A percentile compares a stretch with the other conserved stretches of the same genome.
Conservation (phyloP, 2,888 invertebrate genomes). For the Norana najaformis region DNA sequence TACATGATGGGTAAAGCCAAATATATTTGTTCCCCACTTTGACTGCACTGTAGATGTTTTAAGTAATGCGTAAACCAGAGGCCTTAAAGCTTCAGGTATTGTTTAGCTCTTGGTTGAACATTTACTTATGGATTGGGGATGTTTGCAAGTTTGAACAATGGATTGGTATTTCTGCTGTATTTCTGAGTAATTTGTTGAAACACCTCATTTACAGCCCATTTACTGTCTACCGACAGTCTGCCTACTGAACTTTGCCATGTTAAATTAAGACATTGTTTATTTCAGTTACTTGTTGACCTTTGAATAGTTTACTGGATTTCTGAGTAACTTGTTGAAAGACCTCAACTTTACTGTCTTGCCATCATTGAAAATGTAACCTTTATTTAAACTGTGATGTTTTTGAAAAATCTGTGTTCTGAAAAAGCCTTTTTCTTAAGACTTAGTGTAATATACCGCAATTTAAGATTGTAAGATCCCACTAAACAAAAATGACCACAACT, state of each 20-base stretch:
- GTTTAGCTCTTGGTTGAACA: neutral
- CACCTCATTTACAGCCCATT: neutral
- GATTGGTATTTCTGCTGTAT: neutral
- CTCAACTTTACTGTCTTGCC: too few species aligned
- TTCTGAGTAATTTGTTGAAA: neutral
- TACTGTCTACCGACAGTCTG: too few species aligned
- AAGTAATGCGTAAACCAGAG: neutral
- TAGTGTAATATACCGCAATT: neutral
- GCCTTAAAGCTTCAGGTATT: neutral
- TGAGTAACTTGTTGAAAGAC: neutral
- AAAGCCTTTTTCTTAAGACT: neutral
- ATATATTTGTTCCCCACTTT: neutral
- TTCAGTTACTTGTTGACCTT: neutral
- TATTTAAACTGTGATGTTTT: neutral
- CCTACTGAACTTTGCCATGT: neutral
- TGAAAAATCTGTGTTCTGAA: neutral
- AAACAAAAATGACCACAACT: too few species aligned
- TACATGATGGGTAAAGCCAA: neutral
- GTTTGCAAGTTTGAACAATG: neutral
- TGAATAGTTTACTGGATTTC: neutral
- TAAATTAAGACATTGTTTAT: neutral
- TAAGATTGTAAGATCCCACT: too few species aligned
- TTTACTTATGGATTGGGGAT: neutral
- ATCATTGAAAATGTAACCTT: neutral
- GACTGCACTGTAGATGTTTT: neutral